Conservation (phyloP, 1,140 invertebrate genomes). For the Nomia melanderi region DNA sequence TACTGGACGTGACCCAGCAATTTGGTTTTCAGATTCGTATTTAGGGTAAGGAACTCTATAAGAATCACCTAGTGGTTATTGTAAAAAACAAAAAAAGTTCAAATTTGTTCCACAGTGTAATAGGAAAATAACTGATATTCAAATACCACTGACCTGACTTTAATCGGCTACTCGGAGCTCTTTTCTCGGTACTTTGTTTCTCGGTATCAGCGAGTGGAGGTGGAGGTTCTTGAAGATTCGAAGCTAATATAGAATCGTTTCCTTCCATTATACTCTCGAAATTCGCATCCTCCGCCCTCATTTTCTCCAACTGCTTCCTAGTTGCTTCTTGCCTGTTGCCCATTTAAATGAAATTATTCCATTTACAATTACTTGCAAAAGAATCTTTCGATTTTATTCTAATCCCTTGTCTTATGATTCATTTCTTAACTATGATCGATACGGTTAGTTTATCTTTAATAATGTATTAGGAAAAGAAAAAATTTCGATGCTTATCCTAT, state of each 20-base stretch:
- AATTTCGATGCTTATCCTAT: too few species aligned
- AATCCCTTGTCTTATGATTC: too few species aligned
- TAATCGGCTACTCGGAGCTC: constrained; percentile 54
- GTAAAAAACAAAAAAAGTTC: too few species aligned
- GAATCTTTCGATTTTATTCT: too few species aligned
- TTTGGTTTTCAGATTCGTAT: not conserved
- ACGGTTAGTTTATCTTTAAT: too few species aligned
- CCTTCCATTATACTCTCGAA: constrained; percentile 78
- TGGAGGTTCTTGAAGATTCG: constrained; percentile 72
- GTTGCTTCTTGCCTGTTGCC: constrained; percentile 78
- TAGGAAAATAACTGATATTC: too few species aligned
- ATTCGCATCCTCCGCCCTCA: constrained; percentile 78
- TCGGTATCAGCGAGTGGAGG: constrained; percentile 61
- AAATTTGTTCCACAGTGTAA: too few species aligned
- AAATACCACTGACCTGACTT: constrained; percentile 59
- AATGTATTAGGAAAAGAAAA: too few species aligned
- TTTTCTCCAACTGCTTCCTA: constrained; percentile 80
- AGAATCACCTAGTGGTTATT: too few species aligned
- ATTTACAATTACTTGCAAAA: not conserved
- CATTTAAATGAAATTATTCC: not conserved
- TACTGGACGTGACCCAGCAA: too few species aligned
- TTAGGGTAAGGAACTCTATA: too few species aligned
- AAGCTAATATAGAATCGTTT: constrained; percentile 75
- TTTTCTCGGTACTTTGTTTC: constrained; percentile 69
- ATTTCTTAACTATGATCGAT: too few species aligned